Conservation (phyloP, 2,888 invertebrate genomes). For the Harpalus rufipes region DNA sequence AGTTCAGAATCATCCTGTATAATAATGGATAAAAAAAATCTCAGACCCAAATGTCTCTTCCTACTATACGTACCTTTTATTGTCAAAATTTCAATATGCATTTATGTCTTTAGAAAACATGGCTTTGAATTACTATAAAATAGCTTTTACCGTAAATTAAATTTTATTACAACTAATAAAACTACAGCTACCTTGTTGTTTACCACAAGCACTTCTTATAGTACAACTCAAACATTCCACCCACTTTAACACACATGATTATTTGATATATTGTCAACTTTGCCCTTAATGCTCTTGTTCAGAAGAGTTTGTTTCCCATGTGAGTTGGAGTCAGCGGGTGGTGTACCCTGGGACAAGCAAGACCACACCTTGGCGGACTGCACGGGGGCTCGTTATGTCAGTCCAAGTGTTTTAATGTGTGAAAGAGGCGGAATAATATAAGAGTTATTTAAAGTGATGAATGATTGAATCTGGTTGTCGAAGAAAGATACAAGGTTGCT, state of each 20-base stretch:
- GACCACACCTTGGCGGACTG: constrained; percentile 72
- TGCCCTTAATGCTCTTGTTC: not conserved
- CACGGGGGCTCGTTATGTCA: constrained; percentile 62
- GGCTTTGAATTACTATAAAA: not conserved
- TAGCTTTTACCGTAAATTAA: not conserved
- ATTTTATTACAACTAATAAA: constrained; percentile 7
- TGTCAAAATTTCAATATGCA: not conserved
- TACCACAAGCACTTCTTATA: not conserved
- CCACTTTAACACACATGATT: not conserved
- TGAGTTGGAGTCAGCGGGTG: constrained; percentile 70
- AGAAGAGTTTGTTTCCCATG: not conserved
- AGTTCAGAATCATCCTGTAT: too few relatives aligned
- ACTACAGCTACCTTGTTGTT: not conserved
- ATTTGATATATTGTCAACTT: not conserved
- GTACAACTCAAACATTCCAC: not conserved
- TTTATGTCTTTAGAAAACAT: not conserved
- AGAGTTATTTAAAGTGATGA: not conserved
- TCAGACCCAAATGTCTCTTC: too few relatives aligned
- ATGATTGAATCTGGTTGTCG: not conserved
- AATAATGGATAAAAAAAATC: too few relatives aligned
- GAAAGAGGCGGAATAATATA: constrained; percentile 1
- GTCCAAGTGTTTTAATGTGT: constrained; percentile 56
- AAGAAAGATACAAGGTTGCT: not conserved
- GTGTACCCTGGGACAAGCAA: constrained; percentile 71
- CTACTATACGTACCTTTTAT: not conserved